Evolutionary conservation across 2,113 vertebrate genomes (phyloP).

Genomic region (Tiliqua scincoides): DNA sequence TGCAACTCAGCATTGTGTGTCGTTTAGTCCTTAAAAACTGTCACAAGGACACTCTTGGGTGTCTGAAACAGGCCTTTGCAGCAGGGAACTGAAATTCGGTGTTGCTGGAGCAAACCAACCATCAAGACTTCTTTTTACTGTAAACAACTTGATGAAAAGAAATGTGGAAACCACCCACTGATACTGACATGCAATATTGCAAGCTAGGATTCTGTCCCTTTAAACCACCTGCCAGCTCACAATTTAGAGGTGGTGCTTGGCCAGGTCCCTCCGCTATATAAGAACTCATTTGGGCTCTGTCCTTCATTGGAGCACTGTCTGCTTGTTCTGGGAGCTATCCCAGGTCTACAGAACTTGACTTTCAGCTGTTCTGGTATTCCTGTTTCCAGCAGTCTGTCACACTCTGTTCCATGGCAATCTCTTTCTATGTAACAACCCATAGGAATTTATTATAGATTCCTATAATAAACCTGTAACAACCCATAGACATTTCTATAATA

Average conservation of each 20-base stretch:
- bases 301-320: background rate
- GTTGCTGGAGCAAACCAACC: background rate
- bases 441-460: too few species aligned
- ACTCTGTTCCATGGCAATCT: background rate
- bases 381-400: background rate
- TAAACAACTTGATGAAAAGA: background rate
- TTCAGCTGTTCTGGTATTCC: background rate
- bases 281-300: background rate
- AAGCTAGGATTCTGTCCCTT: background rate
- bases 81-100: background rate
- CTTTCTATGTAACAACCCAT: background rate
- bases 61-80: background rate
- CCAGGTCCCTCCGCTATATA: background rate
- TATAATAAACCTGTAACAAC: background rate
- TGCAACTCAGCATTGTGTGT: background rate
- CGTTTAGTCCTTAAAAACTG: background rate
- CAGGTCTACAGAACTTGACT: background rate
- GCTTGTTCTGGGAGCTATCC: background rate
- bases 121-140: background rate
- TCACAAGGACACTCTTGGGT: background rate
- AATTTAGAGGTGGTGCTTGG: background rate
- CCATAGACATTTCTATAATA: background rate
- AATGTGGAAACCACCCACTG: background rate
- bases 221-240: background rate
- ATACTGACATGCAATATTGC: background rate